phyloP scores from a whole-genome alignment of 2,797 vertebrate species.

The Ptychobarbus kaznakovi region DNA sequence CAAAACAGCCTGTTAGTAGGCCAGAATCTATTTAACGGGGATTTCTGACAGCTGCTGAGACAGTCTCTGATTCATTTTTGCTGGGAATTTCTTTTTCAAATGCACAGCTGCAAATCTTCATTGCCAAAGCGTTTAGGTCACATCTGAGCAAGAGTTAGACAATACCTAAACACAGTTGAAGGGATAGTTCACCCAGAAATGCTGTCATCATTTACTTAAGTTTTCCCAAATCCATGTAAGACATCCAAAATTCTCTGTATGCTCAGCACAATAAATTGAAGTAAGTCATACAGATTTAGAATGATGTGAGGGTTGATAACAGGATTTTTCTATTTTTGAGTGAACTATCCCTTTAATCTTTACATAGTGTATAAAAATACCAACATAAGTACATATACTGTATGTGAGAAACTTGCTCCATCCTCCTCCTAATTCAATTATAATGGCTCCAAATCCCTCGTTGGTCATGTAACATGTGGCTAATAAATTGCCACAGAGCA shows the following conservation, averaged over 20 bases:
- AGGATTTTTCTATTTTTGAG: not conserved
- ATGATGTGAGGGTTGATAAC: not conserved
- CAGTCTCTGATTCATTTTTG: slow-evolving; percentile 7
- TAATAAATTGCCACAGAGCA: slow-evolving; percentile 48
- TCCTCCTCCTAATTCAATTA: slow-evolving; percentile 27
- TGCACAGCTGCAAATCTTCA: slow-evolving; percentile 22
- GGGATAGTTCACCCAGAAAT: not conserved
- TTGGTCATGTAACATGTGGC: slow-evolving; percentile 52
- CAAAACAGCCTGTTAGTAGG: not conserved
- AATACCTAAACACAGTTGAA: slow-evolving; percentile 39
- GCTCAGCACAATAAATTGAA: not conserved
- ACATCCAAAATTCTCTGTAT: not conserved
- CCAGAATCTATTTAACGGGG: not conserved
- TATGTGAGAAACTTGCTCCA: slow-evolving; percentile 48
- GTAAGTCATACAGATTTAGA: not conserved
- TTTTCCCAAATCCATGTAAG: not conserved
- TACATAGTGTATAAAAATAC: slow-evolving; percentile 7
- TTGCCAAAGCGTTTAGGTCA: slow-evolving; percentile 39
- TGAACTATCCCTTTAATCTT: slow-evolving; percentile 10
- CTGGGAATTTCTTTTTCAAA: slow-evolving; percentile 17
- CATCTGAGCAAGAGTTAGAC: slow-evolving; percentile 21
- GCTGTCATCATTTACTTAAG: not conserved
- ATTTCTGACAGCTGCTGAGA: slow-evolving; percentile 20
- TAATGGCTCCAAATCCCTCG: slow-evolving; percentile 30
- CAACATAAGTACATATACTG: slow-evolving; percentile 34